These are phyloP conservation scores for Gallinago jamesoni DNA, from an alignment of 2,113 vertebrate genomes.

Conservation along the genomic window DNA sequence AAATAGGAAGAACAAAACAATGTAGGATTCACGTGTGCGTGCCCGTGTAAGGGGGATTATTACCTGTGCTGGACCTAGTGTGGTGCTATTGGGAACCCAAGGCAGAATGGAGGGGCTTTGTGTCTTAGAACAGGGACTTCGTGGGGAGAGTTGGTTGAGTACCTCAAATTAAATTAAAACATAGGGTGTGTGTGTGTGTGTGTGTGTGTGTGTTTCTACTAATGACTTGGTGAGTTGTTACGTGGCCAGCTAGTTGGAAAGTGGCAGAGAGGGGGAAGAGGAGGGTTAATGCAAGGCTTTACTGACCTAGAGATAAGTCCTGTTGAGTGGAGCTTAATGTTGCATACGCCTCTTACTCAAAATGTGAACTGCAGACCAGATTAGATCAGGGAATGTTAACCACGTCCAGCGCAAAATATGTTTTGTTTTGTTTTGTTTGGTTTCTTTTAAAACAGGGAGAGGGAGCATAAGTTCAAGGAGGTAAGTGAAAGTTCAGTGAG, in stretches of 20 bases:
- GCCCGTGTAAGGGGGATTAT: no score
- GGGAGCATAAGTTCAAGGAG: background rate
- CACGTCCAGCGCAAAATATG: background rate
- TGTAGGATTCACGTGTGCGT: rapidly evolving
- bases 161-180: background rate
- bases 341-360: background rate
- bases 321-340: background rate
- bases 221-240: background rate
- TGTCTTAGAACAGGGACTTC: background rate
- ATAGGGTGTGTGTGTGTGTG: no score
- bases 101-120: background rate
- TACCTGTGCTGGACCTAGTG: background rate
- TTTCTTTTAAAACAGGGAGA: background rate
- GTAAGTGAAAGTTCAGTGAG: background rate
- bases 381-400: background rate
- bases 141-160: background rate
- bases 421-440: background rate
- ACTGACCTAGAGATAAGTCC: background rate
- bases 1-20: background rate
- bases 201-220: background rate
- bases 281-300: background rate
- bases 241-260: background rate
- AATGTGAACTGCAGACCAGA: background rate
- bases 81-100: background rate
- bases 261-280: background rate